phyloP scores from a whole-genome alignment of 2,888 invertebrate species.

The Hetaerina titia region DNA sequence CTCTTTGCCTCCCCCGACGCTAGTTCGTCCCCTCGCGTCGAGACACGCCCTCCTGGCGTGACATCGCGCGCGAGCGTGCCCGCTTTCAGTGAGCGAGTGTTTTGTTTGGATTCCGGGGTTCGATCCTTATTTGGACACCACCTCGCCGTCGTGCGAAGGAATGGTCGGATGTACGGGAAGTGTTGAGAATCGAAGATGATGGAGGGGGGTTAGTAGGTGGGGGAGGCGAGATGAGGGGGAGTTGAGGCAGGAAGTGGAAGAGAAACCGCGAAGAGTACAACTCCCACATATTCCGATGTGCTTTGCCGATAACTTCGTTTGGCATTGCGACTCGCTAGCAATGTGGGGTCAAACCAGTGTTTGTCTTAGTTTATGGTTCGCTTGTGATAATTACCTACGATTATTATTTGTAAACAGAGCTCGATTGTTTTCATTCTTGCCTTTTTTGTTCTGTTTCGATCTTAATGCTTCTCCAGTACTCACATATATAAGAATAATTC shows the following conservation, averaged over 20 bases:
- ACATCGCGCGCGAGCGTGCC: background rate
- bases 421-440: too few species aligned
- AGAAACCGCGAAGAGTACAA: too few species aligned
- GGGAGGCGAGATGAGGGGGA: background rate
- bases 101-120: background rate
- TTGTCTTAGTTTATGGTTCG: too few species aligned
- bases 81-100: background rate
- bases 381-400: too few species aligned
- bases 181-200: background rate
- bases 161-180: background rate
- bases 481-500: too few species aligned
- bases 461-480: too few species aligned
- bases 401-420: too few species aligned
- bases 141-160: background rate
- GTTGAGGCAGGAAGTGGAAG: background rate
- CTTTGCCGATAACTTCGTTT: too few species aligned
- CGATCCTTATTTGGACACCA: background rate
- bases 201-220: background rate
- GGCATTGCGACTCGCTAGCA: too few species aligned
- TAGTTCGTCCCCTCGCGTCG: background rate
- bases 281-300: too few species aligned
- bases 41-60: background rate
- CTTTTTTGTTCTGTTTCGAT: too few species aligned
- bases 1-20: background rate
- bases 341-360: too few species aligned